Percentiles rank a stretch among this genome's conserved stretches.
Evolutionary conservation across 1,140 invertebrate genomes (phyloP).

Genomic region (Mesaphorura yosii): DNA sequence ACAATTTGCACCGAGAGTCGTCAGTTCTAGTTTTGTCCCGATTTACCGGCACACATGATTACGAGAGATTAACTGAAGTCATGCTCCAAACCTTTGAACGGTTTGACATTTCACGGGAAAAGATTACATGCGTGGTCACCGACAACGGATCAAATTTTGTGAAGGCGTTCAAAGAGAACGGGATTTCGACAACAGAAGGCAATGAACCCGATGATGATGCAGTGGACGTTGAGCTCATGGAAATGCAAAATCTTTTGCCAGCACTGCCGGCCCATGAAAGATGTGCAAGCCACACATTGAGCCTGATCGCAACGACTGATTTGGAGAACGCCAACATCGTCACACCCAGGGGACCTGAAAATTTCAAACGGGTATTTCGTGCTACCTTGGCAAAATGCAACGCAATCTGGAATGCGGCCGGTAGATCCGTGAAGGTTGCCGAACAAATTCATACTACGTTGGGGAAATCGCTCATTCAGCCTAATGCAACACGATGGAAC

Average conservation of each 20-base stretch:
- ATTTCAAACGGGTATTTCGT: background rate
- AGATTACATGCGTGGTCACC: background rate
- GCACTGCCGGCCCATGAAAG: background rate
- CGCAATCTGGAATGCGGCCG: constrained; percentile 1
- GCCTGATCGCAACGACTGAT: constrained; percentile 7
- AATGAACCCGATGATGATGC: background rate
- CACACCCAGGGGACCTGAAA: background rate
- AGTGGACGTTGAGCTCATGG: background rate
- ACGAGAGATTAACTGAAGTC: background rate
- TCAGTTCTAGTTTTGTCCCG: background rate
- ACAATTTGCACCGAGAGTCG: background rate
- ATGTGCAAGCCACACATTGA: constrained; percentile 6
- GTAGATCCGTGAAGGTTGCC: background rate
- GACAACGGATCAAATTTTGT: constrained; percentile 9
- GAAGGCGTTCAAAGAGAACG: constrained; percentile 1
- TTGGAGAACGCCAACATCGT: constrained; percentile 5
- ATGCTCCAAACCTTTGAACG: background rate
- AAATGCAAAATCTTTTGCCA: background rate
- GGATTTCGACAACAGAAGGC: background rate
- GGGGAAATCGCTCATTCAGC: background rate
- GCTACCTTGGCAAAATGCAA: constrained; percentile 3
- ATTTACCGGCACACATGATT: background rate
- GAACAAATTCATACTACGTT: background rate
- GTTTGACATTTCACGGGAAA: background rate
- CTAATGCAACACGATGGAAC: constrained; percentile 3